Conservation (phyloP, 2,113 vertebrate species). For the Chunga burmeisteri region DNA sequence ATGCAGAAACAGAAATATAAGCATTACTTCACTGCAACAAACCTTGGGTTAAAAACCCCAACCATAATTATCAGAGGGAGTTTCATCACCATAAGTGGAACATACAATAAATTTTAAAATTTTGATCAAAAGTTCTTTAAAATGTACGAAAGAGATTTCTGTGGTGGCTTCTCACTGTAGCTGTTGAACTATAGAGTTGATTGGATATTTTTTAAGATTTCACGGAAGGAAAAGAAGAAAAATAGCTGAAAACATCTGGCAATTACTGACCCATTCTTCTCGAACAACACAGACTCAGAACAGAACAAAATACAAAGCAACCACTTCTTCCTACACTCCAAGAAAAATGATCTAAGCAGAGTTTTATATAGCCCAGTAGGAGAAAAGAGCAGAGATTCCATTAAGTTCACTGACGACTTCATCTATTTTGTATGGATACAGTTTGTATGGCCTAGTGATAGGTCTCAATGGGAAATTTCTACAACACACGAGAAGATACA, state of each 20-base stretch:
- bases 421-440: not conserved
- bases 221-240: not conserved
- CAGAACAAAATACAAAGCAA: not conserved
- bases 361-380: not conserved
- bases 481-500: not conserved
- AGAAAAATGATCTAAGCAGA: not conserved
- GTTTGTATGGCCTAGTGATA: not conserved
- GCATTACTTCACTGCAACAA: not conserved
- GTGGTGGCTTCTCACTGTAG: not conserved
- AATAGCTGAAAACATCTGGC: not conserved
- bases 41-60: not conserved
- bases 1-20: not conserved
- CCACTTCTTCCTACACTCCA: not conserved
- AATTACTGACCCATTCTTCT: constrained; percentile 1
- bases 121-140: not conserved
- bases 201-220: not conserved
- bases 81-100: not conserved
- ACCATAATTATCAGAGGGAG: not conserved
- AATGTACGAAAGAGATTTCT: not conserved
- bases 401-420: not conserved
- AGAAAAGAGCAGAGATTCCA: not conserved
- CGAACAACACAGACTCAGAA: not conserved
- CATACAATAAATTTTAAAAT: not conserved
- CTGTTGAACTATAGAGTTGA: not conserved
- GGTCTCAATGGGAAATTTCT: not conserved